phyloP scores from a whole-genome alignment of 2,888 invertebrate genomes.

The Euspilapteryx auroguttella region DNA sequence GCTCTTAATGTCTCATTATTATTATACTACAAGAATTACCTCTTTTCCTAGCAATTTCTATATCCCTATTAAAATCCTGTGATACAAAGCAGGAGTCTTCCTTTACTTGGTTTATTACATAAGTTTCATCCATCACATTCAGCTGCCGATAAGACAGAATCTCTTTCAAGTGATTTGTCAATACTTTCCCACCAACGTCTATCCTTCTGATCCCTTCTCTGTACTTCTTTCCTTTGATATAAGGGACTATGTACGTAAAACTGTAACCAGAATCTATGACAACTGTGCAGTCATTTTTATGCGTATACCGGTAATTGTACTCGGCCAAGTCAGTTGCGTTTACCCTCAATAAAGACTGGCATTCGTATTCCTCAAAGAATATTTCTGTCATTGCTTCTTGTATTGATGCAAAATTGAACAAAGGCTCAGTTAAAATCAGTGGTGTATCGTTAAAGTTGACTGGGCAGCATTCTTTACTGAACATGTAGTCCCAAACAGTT shows the following conservation, averaged over 20 bases:
- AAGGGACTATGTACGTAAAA: conserved; percentile 93
- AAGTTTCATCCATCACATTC: conserved; percentile 98
- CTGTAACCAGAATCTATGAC: conserved; percentile 96
- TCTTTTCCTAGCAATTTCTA: conserved; percentile 66
- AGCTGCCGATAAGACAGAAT: conserved; percentile 93
- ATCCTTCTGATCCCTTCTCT: conserved; percentile 74
- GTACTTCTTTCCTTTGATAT: conserved; percentile 75
- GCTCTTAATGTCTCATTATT: too few species aligned
- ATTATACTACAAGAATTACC: conserved; percentile 16
- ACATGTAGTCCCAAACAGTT: conserved; percentile 94
- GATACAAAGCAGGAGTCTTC: conserved; percentile 97
- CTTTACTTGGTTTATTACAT: conserved; percentile 97
- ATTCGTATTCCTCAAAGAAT: conserved; percentile 96
- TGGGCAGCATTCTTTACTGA: conserved; percentile 82
- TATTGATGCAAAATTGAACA: conserved; percentile 88
- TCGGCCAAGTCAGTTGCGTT: conserved; percentile 82
- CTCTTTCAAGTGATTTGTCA: conserved; percentile 98
- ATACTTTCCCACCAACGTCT: conserved; percentile 93
- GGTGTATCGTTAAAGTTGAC: conserved; percentile 78
- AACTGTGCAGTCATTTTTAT: conserved; percentile 69
- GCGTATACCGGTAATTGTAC: conserved; percentile 62
- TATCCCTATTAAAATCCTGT: conserved; percentile 77
- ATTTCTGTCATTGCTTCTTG: conserved; percentile 95
- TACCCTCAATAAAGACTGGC: conserved; percentile 76
- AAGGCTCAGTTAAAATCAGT: conserved; percentile 90